These are phyloP conservation scores for Galendromus occidentalis DNA, from an alignment of 1,140 invertebrate genomes.

Conservation along the genomic window DNA sequence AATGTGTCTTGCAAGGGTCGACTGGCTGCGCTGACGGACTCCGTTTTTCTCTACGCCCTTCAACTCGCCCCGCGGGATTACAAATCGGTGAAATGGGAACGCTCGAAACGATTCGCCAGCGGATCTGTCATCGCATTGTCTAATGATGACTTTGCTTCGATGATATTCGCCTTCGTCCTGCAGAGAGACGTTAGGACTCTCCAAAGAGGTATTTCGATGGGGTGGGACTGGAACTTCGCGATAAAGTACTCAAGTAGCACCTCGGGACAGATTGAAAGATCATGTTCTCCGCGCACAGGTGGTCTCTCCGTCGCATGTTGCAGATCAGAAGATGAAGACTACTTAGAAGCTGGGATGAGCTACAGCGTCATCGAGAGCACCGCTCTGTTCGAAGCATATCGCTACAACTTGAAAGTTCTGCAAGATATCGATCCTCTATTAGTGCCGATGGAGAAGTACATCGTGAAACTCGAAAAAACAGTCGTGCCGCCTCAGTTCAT, in stretches of 20 bases:
- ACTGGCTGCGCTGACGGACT: not conserved
- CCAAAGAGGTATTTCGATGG: not conserved
- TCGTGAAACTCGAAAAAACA: not conserved
- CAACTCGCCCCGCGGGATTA: not conserved
- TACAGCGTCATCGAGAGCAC: constrained; percentile 3
- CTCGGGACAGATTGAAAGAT: no score
- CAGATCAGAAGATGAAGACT: not conserved
- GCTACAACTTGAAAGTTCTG: constrained; percentile 29
- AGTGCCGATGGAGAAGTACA: constrained; percentile 19
- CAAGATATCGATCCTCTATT: constrained; percentile 23
- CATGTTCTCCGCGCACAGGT: not conserved
- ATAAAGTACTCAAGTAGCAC: no score
- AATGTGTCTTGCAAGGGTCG: constrained; percentile 1
- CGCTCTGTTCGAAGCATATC: constrained; percentile 33
- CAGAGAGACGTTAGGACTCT: not conserved
- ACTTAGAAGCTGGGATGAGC: not conserved
- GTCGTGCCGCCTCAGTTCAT: not conserved
- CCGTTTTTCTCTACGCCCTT: not conserved
- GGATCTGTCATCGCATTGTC: not conserved
- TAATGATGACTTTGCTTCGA: not conserved
- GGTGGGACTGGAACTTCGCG: no score
- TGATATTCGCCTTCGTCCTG: not conserved
- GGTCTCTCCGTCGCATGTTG: not conserved
- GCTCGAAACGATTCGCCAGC: not conserved
- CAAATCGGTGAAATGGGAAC: not conserved